Base-by-base conservation (phyloP, 2,797 vertebrate genomes). In the Decapterus maruadsi region DNA sequence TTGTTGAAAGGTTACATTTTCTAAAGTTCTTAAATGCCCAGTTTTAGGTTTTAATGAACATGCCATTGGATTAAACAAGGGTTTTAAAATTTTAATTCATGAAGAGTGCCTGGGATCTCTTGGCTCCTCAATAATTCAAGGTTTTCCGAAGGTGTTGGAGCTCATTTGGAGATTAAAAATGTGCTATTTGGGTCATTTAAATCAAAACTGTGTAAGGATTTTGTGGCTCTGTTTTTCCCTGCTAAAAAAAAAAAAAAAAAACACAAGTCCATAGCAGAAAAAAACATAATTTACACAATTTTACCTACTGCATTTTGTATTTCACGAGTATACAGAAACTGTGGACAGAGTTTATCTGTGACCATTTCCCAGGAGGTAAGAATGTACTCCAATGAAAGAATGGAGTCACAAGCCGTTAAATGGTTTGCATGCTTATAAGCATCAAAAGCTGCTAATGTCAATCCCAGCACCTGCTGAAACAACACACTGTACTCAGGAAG, bases 51-150 rank as follows among this genome's bases (percentile, higher is more conserved):
- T 88, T 88, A 91, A 92, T 91, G 87, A 92, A 87, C 78, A 86
- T 79, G 81, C 84, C 81, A 88, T 79, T 88, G 80, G 88, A 90
- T 93, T 89, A 91, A 93, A 92, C 86, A 91, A 84, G 85, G 83
- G 68, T 77, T 90, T 92, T 92, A 55, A 91, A 89, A 80, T 65
- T 90, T 87, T 92, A 87, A 92, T 93, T 90, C 85, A 88, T 55
- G 46, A 90, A 73, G 77, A 88, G 85, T 86, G 85, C 84, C 82
- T 78, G 77, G 66, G 80, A 88, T 92, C 90, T 91, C 90, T 75
- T 78, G 78, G 77, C 84, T 92, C 59, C 81, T 92, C 86, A 93
- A 91, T 93, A 92, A 94, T 92, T 92, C 81, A 93, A 88, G 72
- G 76, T 90, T 64, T 78, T 87, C 75, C 69, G 81, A 89, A 94